These are phyloP conservation scores for Sebastes oblongus DNA, from an alignment of 2,797 vertebrate genomes.

Conservation along the genomic window DNA sequence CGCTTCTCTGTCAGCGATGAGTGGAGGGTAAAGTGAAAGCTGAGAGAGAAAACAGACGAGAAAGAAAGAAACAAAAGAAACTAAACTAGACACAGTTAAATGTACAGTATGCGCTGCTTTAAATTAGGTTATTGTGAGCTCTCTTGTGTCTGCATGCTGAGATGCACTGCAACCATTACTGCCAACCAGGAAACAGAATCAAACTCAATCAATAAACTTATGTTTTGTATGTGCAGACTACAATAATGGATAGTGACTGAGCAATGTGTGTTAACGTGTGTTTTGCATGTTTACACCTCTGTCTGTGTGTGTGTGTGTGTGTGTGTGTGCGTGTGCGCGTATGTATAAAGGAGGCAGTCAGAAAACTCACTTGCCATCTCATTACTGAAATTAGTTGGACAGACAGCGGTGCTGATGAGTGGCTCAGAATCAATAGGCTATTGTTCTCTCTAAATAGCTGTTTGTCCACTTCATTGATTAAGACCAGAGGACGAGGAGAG, in stretches of 20 bases:
- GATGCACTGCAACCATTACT: conserved; percentile 17
- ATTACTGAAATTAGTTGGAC: conserved; percentile 74
- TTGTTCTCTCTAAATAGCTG: conserved; percentile 79
- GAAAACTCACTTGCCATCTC: conserved; percentile 68
- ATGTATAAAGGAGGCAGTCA: conserved; percentile 15
- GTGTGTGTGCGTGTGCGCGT: not conserved
- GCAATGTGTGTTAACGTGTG: conserved; percentile 11
- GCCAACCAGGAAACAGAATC: conserved; percentile 20
- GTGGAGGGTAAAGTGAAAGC: conserved; percentile 45
- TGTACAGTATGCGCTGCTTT: not conserved
- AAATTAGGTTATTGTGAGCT: conserved; percentile 12
- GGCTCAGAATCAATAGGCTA: conserved; percentile 75
- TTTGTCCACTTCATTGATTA: conserved; percentile 82
- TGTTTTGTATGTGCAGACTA: conserved; percentile 24
- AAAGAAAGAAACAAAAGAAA: conserved; percentile 8
- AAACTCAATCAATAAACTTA: conserved; percentile 38
- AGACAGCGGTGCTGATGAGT: conserved; percentile 71
- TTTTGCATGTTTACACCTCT: conserved; percentile 15
- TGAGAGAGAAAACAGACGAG: conserved; percentile 22
- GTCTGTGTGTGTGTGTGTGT: not conserved
- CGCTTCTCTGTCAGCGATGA: conserved; percentile 52
- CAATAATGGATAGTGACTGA: conserved; percentile 31
- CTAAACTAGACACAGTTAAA: conserved; percentile 27
- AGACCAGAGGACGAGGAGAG: conserved; percentile 67
- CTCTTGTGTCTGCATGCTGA: conserved; percentile 1